Percentiles rank a stretch among this genome's conserved stretches.
These are phyloP conservation scores for Ibidorhyncha struthersii DNA, from an alignment of 2,113 vertebrate species.

Conservation along the genomic window DNA sequence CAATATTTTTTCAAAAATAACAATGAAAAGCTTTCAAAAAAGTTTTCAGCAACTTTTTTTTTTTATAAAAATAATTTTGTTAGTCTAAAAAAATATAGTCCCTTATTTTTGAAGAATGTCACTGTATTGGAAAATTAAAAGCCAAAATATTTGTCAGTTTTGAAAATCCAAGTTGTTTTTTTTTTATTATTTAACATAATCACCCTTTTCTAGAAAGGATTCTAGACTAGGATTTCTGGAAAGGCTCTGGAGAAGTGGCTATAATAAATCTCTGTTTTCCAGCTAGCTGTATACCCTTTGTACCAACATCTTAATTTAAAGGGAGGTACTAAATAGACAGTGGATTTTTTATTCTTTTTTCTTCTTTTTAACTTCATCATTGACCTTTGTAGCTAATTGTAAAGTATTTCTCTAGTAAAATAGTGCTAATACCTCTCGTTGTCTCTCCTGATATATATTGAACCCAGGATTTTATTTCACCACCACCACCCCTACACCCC, in stretches of 20 bases:
- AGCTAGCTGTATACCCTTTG: not conserved
- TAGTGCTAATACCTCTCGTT: not conserved
- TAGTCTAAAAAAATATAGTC: not conserved
- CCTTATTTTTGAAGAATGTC: not conserved
- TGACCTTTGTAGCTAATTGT: not conserved
- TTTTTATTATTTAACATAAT: not conserved
- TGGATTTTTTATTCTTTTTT: not conserved
- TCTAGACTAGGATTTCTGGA: not conserved
- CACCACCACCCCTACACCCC: too few relatives aligned
- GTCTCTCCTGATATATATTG: not conserved
- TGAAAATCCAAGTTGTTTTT: not conserved
- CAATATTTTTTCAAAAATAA: not conserved
- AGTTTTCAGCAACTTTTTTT: not conserved
- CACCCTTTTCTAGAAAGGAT: not conserved
- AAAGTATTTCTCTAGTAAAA: not conserved
- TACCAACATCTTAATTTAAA: not conserved
- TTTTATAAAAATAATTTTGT: not conserved
- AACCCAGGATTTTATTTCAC: not conserved
- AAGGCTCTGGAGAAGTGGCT: not conserved
- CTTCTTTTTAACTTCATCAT: not conserved
- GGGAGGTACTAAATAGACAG: not conserved
- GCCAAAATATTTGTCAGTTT: not conserved
- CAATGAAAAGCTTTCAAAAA: not conserved
- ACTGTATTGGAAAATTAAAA: not conserved
- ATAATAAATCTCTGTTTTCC: not conserved